Evolutionary conservation across 1,140 invertebrate species (phyloP).

Genomic region (Gerris buenoi): DNA sequence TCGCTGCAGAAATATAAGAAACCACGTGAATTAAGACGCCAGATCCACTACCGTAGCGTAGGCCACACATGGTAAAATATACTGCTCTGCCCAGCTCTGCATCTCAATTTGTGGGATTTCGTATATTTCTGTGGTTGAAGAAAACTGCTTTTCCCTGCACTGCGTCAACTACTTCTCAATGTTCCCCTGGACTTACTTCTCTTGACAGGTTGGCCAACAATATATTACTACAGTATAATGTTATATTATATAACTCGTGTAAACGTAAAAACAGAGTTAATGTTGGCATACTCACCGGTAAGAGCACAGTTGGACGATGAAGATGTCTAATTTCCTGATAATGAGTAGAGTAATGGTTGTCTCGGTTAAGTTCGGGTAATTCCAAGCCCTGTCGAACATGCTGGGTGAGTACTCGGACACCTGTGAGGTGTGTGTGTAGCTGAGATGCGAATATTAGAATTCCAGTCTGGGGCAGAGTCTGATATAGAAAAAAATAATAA

Average conservation of each 20-base stretch:
- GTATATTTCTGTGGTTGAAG: too few species aligned
- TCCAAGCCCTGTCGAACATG: conserved; percentile 66
- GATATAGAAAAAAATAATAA: conserved; percentile 17
- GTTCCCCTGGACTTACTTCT: neutral
- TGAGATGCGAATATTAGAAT: conserved; percentile 92
- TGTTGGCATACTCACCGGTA: conserved; percentile 46
- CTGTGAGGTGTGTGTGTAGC: conserved; percentile 90
- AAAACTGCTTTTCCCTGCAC: too few species aligned
- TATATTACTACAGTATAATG: too few species aligned
- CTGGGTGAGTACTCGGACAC: conserved; percentile 63
- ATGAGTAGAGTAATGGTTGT: conserved; percentile 93
- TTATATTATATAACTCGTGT: too few species aligned
- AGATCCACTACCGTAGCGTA: too few species aligned
- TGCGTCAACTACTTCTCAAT: neutral
- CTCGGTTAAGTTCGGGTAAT: conserved; percentile 70
- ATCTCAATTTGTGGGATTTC: too few species aligned
- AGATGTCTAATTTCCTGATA: conserved; percentile 92
- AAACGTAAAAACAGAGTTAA: too few species aligned
- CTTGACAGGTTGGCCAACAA: too few species aligned
- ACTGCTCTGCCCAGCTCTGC: too few species aligned
- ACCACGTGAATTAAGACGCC: too few species aligned
- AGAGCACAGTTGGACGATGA: conserved; percentile 55
- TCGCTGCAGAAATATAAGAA: too few species aligned
- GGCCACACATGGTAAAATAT: too few species aligned
- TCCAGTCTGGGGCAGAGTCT: conserved; percentile 66